Base-by-base conservation (phyloP, 2,888 invertebrate genomes). In the Thereva unica region DNA sequence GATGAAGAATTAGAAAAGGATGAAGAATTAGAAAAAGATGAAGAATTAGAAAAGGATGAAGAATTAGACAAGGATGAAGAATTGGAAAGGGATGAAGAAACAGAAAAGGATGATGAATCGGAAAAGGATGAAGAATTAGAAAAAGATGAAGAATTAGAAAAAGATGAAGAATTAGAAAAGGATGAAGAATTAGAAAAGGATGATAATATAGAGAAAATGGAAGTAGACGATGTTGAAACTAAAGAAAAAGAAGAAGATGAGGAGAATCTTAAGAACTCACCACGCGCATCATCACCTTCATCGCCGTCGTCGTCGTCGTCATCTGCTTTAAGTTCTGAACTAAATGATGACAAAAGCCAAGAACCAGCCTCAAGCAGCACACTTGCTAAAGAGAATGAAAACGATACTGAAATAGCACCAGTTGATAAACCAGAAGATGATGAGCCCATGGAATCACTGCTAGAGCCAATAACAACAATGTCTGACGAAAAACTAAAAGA, bases 1-100 rank as follows among this genome's bases (percentile, higher is more conserved):
- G 41, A 40, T 8, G 7, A 23, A 2, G 57, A 67, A 66, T 52
- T 10, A 44, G 68, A 65, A 9, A 56, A 38, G 44, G 9, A n/a
- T 49, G 47, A 12, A n/a, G 64, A 40, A 55, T 41, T 8, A 10
- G 12, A n/a, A 52, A 10, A 35, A 0, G 12, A 34, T n/a, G 35
- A 42, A 34, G 64, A 61, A 56, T 57, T 67, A 35, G 41, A 56
- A 38, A 12, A 35, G 10, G n/a, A 12, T 10, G 37, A 9, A 7
- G 56, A 56, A 9, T 54, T 50, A 5, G 50, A 54, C 2, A 40
- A 52, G n/a, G 38, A 45, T 9, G 34, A 65, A 52, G 35, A 12
- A 42, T 44, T 54, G 9, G 12, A 57, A 9, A 7, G 23, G 12
- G 42, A 38, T 34, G 53, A 53, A 38, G 34, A 9, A 53, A 7